Evolutionary conservation across 2,888 invertebrate species (phyloP), one percentile per base, ranked within the genome.

Genomic region (Bembecia ichneumoniformis): DNA sequence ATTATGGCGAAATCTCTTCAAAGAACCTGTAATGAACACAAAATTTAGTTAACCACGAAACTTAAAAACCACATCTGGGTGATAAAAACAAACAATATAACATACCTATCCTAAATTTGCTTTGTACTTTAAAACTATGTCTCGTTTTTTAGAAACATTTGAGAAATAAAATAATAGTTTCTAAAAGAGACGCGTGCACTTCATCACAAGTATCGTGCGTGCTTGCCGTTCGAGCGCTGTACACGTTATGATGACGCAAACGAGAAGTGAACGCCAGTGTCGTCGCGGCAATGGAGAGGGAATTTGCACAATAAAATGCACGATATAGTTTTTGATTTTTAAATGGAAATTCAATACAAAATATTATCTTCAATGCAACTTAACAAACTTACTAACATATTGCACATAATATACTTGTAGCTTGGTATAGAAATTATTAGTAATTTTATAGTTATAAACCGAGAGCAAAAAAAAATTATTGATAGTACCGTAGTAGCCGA

Each of bases 1-100:
- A 91, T 91, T 79, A 87, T 90, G 89, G 87, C 86, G 87, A 74
- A 81, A 77, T 62, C 56, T 57, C 69, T 62, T 57, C 64, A 62
- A 59, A 66, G 74, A 73, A 77, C 84, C 83, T 83, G 1, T 71
- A 78, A 4, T 47, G 52, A 49, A 43, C 49, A 52, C n/a, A 16
- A 20, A 45, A 34, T 3, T 47, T 52, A 3, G 16, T 2, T 28
- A 50, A 47, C 1, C 9, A 2, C 28, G 7, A 28, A 28, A 43
- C n/a, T n/a, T n/a, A n/a, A n/a, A n/a, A n/a, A n/a, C n/a, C n/a
- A n/a, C n/a, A n/a, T n/a, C n/a, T n/a, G n/a, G n/a, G n/a, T n/a
- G n/a, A 48, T 28, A 36, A 34, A 28, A 40, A 44, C 0, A 40
- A 40, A 14, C 1, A 5, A 11, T n/a, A 40, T n/a, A 40, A n/a